Percentiles rank a stretch among this genome's conserved stretches.
These are phyloP conservation scores for Oryzias dopingdopingensis DNA, from an alignment of 2,797 vertebrate genomes.

Conservation along the genomic window DNA sequence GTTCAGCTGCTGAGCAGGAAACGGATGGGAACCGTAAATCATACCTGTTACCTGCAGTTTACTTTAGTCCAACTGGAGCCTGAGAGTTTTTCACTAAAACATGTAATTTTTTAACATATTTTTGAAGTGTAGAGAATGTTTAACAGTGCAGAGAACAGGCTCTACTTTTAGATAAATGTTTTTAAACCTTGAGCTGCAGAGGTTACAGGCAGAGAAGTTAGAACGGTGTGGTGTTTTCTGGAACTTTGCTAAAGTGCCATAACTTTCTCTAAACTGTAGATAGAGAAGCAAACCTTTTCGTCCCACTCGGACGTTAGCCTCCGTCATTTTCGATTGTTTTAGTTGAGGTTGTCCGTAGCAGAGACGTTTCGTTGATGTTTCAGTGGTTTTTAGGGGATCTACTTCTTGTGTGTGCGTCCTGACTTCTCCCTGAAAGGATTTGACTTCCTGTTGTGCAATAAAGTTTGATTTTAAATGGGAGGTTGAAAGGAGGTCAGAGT, in stretches of 20 bases:
- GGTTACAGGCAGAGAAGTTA: too few species aligned
- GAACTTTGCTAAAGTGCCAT: conserved; percentile 55
- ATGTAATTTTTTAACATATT: conserved; percentile 12
- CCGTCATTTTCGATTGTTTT: background rate
- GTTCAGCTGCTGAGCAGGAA: conserved; percentile 73
- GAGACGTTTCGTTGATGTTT: background rate
- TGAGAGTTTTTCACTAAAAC: conserved; percentile 3
- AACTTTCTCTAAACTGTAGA: conserved; percentile 23
- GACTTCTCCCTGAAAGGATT: conserved; percentile 22
- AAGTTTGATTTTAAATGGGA: conserved; percentile 15
- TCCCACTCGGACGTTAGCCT: conserved; percentile 1
- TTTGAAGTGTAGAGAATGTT: conserved; percentile 3
- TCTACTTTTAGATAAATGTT: too few species aligned
- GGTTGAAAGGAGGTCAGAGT: conserved; percentile 2
- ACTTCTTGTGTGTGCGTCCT: conserved; percentile 19
- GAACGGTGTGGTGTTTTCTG: background rate
- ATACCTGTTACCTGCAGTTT: background rate
- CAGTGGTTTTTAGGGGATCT: conserved; percentile 1
- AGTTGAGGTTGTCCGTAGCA: background rate
- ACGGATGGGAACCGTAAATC: background rate
- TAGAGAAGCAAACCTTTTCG: conserved; percentile 1
- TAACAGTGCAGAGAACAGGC: background rate
- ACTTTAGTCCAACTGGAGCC: too few species aligned
- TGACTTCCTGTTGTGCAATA: conserved; percentile 61
- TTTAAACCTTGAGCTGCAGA: too few species aligned